Evolutionary conservation across 2,113 vertebrate genomes (phyloP).

Genomic region (Melanocharis versteri): DNA sequence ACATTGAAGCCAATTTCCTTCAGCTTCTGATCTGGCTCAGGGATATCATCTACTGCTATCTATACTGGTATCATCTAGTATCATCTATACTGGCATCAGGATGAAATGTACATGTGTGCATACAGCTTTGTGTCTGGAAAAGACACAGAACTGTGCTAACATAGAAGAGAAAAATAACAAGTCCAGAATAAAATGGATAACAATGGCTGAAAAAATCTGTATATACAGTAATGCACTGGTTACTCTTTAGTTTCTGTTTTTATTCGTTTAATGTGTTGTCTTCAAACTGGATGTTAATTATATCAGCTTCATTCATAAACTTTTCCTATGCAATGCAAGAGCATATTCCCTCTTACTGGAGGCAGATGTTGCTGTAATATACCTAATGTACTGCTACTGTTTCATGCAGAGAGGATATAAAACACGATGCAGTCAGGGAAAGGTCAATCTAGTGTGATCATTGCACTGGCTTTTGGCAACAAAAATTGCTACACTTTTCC

Average conservation of each 20-base stretch:
- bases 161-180: neutral
- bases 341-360: neutral
- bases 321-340: neutral
- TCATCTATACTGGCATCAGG: neutral
- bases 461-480: neutral
- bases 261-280: neutral
- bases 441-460: neutral
- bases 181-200: neutral
- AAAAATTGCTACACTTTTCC: neutral
- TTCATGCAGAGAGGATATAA: neutral
- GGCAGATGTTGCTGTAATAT: neutral
- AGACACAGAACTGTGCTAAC: neutral
- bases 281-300: neutral
- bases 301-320: neutral
- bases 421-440: neutral
- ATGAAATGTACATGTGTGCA: neutral
- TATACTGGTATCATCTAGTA: neutral
- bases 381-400: neutral
- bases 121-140: neutral
- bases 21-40: neutral
- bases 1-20: constrained; percentile 26
- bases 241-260: neutral
- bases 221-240: neutral
- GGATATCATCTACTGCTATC: neutral
- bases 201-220: neutral